phyloP scores from a whole-genome alignment of 2,888 invertebrate genomes.

The Cephonodes hylas region DNA sequence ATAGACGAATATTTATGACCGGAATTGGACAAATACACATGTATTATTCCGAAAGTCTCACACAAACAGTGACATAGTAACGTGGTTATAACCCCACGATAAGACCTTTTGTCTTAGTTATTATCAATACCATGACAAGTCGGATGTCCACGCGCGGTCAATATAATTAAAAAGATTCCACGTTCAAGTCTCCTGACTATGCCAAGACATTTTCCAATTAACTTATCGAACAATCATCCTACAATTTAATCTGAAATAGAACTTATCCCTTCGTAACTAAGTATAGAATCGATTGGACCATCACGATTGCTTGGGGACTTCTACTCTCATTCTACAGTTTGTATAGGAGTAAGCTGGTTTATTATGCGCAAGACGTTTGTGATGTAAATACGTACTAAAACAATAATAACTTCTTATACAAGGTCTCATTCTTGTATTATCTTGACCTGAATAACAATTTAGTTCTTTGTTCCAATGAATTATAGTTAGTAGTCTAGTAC shows the following conservation, averaged over 20 bases:
- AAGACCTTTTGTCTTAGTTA: no score
- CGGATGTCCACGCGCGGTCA: neutral
- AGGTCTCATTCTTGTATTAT: neutral
- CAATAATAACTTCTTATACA: neutral
- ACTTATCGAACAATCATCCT: neutral
- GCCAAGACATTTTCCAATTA: conserved; percentile 15
- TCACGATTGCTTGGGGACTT: neutral
- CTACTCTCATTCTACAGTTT: neutral
- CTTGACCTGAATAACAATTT: neutral
- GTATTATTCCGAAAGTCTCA: no score
- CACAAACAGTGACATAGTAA: no score
- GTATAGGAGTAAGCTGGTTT: neutral
- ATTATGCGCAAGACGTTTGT: neutral
- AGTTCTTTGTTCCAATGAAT: neutral
- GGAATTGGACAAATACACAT: no score
- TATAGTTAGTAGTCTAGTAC: no score
- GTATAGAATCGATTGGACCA: neutral
- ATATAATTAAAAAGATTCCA: conserved; percentile 9
- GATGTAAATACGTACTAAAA: neutral
- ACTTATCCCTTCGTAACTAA: neutral
- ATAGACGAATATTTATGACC: no score
- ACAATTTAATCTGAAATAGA: neutral
- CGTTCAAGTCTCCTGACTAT: neutral
- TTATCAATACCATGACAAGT: neutral
- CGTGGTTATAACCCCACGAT: no score